These are phyloP conservation scores for Acleris cristana DNA, from an alignment of 2,888 invertebrate genomes.

Conservation along the genomic window DNA sequence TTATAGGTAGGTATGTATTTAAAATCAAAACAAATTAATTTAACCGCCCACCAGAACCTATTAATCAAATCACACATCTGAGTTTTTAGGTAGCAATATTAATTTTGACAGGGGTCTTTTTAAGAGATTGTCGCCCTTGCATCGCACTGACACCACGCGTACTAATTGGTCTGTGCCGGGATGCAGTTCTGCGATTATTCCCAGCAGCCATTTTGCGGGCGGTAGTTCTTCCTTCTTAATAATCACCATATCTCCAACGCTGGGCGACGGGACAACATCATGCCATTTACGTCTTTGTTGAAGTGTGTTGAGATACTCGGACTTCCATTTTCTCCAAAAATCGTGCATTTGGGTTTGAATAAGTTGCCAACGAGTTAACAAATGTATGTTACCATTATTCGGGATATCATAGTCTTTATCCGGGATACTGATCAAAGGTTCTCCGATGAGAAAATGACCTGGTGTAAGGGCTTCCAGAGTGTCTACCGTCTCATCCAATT, in stretches of 20 bases:
- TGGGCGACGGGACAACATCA: slow-evolving; percentile 28
- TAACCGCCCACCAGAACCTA: no score
- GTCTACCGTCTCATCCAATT: slow-evolving; percentile 2
- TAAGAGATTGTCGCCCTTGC: no score
- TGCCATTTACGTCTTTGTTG: slow-evolving; percentile 45
- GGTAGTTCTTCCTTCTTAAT: slow-evolving; percentile 24
- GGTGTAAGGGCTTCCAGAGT: slow-evolving; percentile 14
- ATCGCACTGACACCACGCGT: no score
- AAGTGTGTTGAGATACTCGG: slow-evolving; percentile 43
- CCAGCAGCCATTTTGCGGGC: slow-evolving; percentile 24
- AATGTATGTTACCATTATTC: slow-evolving; percentile 8
- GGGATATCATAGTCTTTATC: slow-evolving; percentile 26
- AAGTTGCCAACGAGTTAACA: slow-evolving; percentile 43
- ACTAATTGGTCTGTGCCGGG: no score
- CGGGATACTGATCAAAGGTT: slow-evolving; percentile 36
- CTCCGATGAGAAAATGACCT: slow-evolving; percentile 40
- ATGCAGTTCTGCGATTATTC: no score
- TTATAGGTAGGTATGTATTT: no score
- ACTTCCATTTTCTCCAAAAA: slow-evolving; percentile 45
- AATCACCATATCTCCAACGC: slow-evolving; percentile 40
- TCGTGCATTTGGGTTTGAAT: slow-evolving; percentile 44
- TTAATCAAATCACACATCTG: no score
- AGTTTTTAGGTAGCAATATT: no score
- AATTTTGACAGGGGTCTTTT: no score
- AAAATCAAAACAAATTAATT: no score